Conservation (phyloP, 2,113 vertebrate genomes). For the Atherinomorus stipes region DNA sequence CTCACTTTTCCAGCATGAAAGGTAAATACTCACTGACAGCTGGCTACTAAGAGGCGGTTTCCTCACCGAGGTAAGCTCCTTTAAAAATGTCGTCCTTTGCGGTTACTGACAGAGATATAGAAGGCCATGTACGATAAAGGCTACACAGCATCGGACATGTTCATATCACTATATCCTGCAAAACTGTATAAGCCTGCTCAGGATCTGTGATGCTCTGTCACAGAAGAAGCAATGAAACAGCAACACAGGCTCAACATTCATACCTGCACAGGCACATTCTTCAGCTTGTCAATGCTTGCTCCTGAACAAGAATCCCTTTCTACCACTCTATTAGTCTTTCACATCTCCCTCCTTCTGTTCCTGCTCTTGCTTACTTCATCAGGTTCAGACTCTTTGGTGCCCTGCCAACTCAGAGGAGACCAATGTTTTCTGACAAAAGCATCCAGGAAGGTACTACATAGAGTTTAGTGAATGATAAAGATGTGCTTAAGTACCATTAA, state of each 20-base stretch:
- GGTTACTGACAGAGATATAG: conserved; percentile 36
- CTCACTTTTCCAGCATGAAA: conserved; percentile 26
- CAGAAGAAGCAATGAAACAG: conserved; percentile 1
- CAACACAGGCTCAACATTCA: conserved; percentile 8
- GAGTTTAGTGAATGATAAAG: conserved; percentile 1
- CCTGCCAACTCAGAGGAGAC: conserved; percentile 3
- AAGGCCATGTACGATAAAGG: conserved; percentile 32
- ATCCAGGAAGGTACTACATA: neutral
- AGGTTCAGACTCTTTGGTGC: conserved; percentile 14
- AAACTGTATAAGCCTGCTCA: conserved; percentile 20
- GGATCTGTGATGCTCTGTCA: conserved; percentile 31
- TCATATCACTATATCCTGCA: conserved; percentile 36
- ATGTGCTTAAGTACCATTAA: conserved; percentile 9
- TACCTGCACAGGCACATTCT: conserved; percentile 68
- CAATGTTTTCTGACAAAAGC: conserved; percentile 20
- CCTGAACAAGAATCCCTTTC: conserved; percentile 32
- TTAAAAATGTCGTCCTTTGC: conserved; percentile 26
- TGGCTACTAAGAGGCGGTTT: conserved; percentile 23
- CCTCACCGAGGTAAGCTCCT: conserved; percentile 38
- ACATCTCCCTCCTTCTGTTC: conserved; percentile 4
- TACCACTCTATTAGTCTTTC: conserved; percentile 8
- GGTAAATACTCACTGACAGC: conserved; percentile 63
- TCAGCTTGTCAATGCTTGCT: conserved; percentile 74
- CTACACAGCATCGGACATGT: conserved; percentile 10
- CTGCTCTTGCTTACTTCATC: conserved; percentile 26